Percentiles rank a stretch among this genome's conserved stretches.
Evolutionary conservation across 2,888 invertebrate species (phyloP).

Genomic region (Kuschelorhynchus macadamiae): DNA sequence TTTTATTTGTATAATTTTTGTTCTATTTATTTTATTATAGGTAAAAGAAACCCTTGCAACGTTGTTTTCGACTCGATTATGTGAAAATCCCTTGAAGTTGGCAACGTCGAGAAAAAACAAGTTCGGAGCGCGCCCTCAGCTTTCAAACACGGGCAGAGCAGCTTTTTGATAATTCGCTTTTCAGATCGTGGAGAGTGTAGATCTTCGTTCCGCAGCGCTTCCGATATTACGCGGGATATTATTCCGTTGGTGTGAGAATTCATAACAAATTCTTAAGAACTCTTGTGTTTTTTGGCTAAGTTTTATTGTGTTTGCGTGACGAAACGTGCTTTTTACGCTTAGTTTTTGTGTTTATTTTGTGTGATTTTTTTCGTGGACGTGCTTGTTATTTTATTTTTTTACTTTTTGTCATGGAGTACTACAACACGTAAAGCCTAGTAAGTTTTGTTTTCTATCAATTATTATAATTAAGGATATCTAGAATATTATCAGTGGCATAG

Average conservation of each 20-base stretch:
- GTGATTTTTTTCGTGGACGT: constrained; percentile 26
- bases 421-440: constrained; percentile 42
- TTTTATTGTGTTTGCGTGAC: constrained; percentile 2
- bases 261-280: background rate
- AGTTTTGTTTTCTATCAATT: too few species aligned
- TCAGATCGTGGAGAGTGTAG: constrained; percentile 22
- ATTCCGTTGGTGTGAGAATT: constrained; percentile 4
- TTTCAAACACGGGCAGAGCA: constrained; percentile 35
- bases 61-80: too few species aligned
- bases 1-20: too few species aligned
- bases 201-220: constrained; percentile 28
- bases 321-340: constrained; percentile 18
- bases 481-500: too few species aligned
- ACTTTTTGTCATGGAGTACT: constrained; percentile 35
- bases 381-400: constrained; percentile 27
- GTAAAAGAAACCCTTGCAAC: too few species aligned
- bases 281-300: constrained; percentile 19
- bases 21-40: too few species aligned
- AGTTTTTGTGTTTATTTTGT: constrained; percentile 42
- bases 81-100: background rate
- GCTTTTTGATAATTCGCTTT: constrained; percentile 43
- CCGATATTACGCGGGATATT: constrained; percentile 30
- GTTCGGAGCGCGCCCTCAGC: constrained; percentile 44
- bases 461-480: too few species aligned
- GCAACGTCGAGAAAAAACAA: constrained; percentile 28